These are phyloP conservation scores for Cyprinodon diabolis DNA, from an alignment of 2,797 vertebrate genomes.

Conservation along the genomic window DNA sequence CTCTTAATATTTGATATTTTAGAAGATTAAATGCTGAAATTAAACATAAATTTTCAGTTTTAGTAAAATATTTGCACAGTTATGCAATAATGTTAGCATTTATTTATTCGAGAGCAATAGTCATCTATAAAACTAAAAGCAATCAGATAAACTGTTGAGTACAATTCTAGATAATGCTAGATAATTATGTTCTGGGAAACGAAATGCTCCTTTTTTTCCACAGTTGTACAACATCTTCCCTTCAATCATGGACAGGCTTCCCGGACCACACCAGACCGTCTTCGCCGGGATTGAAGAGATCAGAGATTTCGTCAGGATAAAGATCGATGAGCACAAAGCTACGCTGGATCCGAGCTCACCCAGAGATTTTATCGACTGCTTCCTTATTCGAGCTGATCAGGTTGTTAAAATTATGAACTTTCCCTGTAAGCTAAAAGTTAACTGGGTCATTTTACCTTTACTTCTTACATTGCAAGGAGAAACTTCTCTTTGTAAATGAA, in stretches of 20 bases:
- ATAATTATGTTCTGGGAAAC: neutral
- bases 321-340: constrained; percentile 67
- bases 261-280: constrained; percentile 53
- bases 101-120: neutral
- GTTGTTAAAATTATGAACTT: constrained; percentile 19
- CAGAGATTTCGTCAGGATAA: constrained; percentile 58
- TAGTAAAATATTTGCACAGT: neutral
- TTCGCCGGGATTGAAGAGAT: constrained; percentile 43
- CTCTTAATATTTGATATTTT: neutral
- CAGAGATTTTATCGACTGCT: constrained; percentile 79
- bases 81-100: neutral
- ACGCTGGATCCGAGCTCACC: constrained; percentile 66
- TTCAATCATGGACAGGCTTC: constrained; percentile 64
- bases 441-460: neutral
- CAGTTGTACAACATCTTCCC: constrained; percentile 77
- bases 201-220: constrained; percentile 2
- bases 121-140: neutral
- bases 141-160: too few species aligned
- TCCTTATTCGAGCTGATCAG: constrained; percentile 74
- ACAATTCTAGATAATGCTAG: neutral
- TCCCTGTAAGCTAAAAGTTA: too few species aligned
- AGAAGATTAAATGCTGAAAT: neutral
- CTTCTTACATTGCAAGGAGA: neutral
- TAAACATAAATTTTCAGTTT: neutral
- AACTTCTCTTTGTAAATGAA: neutral